These are phyloP conservation scores for Amphimallon solstitiale DNA, from an alignment of 2,888 invertebrate genomes.

Conservation along the genomic window DNA sequence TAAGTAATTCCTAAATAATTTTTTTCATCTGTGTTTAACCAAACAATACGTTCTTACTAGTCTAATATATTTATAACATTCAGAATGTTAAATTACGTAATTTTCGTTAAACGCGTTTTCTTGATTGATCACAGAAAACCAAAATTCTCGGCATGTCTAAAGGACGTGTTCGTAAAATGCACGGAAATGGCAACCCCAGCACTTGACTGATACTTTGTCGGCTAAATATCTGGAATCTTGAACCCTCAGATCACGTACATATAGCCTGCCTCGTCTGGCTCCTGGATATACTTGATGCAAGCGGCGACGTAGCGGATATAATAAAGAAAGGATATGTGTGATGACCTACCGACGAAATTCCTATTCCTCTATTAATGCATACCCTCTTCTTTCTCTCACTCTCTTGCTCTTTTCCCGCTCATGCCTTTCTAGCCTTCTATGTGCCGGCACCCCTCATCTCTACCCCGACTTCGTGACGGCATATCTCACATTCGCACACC, in stretches of 20 bases:
- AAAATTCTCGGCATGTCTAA: constrained; percentile 12
- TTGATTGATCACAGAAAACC: background rate
- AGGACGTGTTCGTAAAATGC: background rate
- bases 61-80: no score
- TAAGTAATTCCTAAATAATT: no score
- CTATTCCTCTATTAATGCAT: constrained; percentile 29
- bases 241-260: constrained; percentile 15
- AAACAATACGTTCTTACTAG: no score
- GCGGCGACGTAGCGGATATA: background rate
- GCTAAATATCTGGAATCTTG: background rate
- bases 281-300: background rate
- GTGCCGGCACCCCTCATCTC: constrained; percentile 2
- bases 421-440: constrained; percentile 4
- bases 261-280: background rate
- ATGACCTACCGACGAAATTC: constrained; percentile 15
- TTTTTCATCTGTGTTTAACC: no score
- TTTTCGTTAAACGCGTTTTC: no score
- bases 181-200: constrained; percentile 15
- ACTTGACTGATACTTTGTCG: constrained; percentile 20
- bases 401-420: background rate
- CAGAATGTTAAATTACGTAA: no score
- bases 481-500: constrained; percentile 62
- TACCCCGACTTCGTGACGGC: constrained; percentile 35
- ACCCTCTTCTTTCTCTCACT: constrained; percentile 16
- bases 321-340: constrained; percentile 12